Percentiles rank a stretch among this genome's conserved stretches.
Evolutionary conservation across 2,113 vertebrate genomes (phyloP).

Genomic region (Dromas ardeola): DNA sequence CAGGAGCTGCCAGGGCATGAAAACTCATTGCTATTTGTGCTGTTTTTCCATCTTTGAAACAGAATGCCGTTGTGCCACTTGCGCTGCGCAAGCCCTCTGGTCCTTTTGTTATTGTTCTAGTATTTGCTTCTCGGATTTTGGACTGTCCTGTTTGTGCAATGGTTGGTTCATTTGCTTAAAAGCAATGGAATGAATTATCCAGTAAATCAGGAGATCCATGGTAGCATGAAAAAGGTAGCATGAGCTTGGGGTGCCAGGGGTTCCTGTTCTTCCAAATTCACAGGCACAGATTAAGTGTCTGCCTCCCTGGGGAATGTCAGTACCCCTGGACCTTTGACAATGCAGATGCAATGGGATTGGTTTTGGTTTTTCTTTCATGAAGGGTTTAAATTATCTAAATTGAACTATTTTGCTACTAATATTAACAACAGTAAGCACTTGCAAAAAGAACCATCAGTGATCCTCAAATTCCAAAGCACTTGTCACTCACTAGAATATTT

Average conservation of each 20-base stretch:
- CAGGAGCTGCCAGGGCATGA: background rate
- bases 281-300: background rate
- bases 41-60: background rate
- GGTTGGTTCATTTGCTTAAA: background rate
- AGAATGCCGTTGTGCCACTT: background rate
- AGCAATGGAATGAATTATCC: background rate
- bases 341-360: background rate
- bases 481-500: background rate
- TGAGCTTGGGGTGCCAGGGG: background rate
- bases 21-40: background rate
- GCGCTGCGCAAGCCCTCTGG: background rate
- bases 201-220: background rate
- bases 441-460: background rate
- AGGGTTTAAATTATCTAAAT: background rate
- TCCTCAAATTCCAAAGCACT: background rate
- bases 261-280: background rate
- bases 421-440: background rate
- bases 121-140: background rate
- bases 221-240: background rate
- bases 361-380: background rate
- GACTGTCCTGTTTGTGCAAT: background rate
- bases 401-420: background rate
- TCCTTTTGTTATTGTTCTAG: background rate
- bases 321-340: background rate
- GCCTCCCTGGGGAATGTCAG: background rate